These are phyloP conservation scores for Myanophis thanlyinensis DNA, from an alignment of 2,113 vertebrate species.

Conservation along the genomic window DNA sequence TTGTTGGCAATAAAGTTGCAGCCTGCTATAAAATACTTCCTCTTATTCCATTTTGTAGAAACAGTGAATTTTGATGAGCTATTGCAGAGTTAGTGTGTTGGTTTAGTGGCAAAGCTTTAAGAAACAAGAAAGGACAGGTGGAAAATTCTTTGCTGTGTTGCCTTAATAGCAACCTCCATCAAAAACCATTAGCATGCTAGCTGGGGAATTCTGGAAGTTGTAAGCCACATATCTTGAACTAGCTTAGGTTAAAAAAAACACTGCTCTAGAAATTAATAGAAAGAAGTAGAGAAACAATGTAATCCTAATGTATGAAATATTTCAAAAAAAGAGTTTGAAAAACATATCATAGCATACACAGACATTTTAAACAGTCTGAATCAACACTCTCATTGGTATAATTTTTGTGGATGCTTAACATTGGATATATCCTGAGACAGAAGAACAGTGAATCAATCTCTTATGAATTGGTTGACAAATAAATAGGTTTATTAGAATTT, in stretches of 20 bases:
- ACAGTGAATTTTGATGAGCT: not conserved
- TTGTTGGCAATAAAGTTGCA: not conserved
- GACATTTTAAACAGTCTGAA: not conserved
- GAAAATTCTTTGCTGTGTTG: not conserved
- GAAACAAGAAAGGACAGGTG: not conserved
- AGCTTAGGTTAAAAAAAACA: not conserved
- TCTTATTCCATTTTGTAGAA: not conserved
- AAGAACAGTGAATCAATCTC: not conserved
- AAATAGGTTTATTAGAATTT: not conserved
- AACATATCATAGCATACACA: not conserved
- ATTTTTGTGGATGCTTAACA: not conserved
- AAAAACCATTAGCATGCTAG: not conserved
- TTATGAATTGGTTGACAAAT: not conserved
- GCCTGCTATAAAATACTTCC: not conserved
- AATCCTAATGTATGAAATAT: not conserved
- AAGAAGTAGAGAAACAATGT: not conserved
- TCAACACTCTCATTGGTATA: not conserved
- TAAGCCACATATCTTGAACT: not conserved
- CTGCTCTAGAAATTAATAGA: not conserved
- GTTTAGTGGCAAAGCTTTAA: not conserved
- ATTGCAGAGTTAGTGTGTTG: not conserved
- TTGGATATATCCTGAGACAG: not conserved
- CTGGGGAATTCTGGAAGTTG: not conserved
- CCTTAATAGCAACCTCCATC: not conserved
- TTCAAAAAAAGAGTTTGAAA: not conserved